These are phyloP conservation scores for Dipodomys stephensi DNA, from an alignment of 2,113 vertebrate species.

Conservation along the genomic window DNA sequence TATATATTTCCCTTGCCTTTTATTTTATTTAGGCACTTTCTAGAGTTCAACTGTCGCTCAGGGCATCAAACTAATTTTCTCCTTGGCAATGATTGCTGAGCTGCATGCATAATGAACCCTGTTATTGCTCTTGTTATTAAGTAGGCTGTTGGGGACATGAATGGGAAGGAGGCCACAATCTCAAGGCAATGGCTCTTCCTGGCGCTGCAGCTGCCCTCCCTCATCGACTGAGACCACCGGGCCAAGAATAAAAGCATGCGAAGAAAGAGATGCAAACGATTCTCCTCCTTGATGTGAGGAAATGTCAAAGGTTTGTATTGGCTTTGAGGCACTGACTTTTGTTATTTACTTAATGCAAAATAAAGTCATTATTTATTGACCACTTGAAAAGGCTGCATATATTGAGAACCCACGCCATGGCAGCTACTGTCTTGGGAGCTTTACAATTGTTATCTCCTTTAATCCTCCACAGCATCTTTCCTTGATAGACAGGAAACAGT, in stretches of 20 bases:
- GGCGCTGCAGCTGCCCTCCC: constrained; percentile 78
- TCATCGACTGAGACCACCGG: constrained; percentile 80
- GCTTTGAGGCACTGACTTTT: constrained; percentile 63
- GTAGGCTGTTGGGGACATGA: constrained; percentile 84
- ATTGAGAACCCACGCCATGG: not conserved
- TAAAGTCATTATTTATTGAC: constrained; percentile 68
- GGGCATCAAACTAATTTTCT: constrained; percentile 91
- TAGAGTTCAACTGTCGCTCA: constrained; percentile 90
- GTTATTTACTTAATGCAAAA: constrained; percentile 76
- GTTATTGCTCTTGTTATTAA: constrained; percentile 91
- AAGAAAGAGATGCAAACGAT: constrained; percentile 75
- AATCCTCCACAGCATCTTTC: not conserved
- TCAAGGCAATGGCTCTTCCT: constrained; percentile 85
- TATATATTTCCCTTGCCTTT: constrained; percentile 72
- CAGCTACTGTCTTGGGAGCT: not conserved
- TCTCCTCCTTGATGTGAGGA: constrained; percentile 75
- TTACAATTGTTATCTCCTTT: not conserved
- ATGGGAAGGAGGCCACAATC: constrained; percentile 82
- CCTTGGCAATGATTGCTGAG: constrained; percentile 87
- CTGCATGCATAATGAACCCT: constrained; percentile 90
- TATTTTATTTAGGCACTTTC: constrained; percentile 88
- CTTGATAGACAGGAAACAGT: not conserved
- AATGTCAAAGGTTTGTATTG: constrained; percentile 77
- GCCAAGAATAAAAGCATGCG: constrained; percentile 63
- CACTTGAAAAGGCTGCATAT: constrained; percentile 37